Percentiles rank a stretch among this genome's conserved stretches.
Evolutionary conservation across 1,140 invertebrate species (phyloP).

Genomic region (Daktulosphaira vitifoliae): DNA sequence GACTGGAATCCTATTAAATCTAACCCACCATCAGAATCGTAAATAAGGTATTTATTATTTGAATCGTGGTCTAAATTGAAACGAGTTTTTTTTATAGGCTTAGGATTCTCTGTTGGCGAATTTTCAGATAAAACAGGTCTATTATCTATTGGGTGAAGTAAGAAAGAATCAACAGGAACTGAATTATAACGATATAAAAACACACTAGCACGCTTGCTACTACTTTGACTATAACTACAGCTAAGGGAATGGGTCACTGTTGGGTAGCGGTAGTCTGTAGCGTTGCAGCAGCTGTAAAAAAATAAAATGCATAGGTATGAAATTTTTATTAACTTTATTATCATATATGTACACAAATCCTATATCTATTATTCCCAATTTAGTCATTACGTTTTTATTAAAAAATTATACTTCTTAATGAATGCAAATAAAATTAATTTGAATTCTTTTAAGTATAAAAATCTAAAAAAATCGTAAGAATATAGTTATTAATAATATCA

Average conservation of each 20-base stretch:
- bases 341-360: slow-evolving; percentile 9
- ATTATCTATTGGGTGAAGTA: slow-evolving; percentile 28
- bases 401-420: too few species aligned
- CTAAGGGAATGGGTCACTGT: slow-evolving; percentile 28
- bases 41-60: slow-evolving; percentile 5
- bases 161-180: slow-evolving; percentile 27
- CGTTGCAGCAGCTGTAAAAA: slow-evolving; percentile 33
- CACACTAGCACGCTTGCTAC: slow-evolving; percentile 27
- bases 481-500: too few species aligned
- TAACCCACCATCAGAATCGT: slow-evolving; percentile 21
- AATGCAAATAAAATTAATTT: too few species aligned
- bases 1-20: slow-evolving; percentile 27
- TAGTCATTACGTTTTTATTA: too few species aligned
- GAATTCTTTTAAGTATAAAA: too few species aligned
- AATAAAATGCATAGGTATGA: slow-evolving; percentile 20
- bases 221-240: slow-evolving; percentile 32
- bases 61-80: slow-evolving; percentile 16
- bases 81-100: slow-evolving; percentile 23
- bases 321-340: slow-evolving; percentile 5
- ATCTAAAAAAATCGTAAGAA: too few species aligned
- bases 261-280: slow-evolving; percentile 31
- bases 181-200: slow-evolving; percentile 30
- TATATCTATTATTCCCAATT: too few species aligned
- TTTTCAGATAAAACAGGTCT: slow-evolving; percentile 17
- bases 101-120: slow-evolving; percentile 23